Evolutionary conservation across 2,113 vertebrate species (phyloP).

Genomic region (Mus spicilegus): DNA sequence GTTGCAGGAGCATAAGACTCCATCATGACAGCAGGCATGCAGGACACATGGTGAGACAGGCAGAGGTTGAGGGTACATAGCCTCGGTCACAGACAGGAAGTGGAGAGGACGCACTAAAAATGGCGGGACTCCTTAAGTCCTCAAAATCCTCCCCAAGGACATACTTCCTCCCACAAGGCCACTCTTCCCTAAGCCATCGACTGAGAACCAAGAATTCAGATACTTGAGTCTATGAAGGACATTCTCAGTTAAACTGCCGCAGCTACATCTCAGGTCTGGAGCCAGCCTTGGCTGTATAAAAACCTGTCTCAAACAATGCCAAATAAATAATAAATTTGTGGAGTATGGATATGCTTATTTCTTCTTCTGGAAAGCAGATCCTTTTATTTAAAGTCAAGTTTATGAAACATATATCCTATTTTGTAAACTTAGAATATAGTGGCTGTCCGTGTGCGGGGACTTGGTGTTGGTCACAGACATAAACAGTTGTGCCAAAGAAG

Average conservation of each 20-base stretch:
- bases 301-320: not conserved
- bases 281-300: not conserved
- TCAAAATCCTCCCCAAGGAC: too few species aligned
- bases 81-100: not conserved
- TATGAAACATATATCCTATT: too few species aligned
- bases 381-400: too few species aligned
- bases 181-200: not conserved
- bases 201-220: not conserved
- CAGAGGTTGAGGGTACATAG: not conserved
- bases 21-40: not conserved
- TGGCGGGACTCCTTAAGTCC: too few species aligned
- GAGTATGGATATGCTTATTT: constrained; percentile 57
- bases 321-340: constrained; percentile 26
- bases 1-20: not conserved
- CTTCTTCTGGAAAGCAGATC: not conserved
- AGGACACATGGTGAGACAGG: not conserved
- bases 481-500: too few species aligned
- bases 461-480: too few species aligned
- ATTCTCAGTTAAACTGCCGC: not conserved
- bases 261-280: not conserved
- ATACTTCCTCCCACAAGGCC: too few species aligned
- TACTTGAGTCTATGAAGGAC: not conserved
- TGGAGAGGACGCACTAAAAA: too few species aligned
- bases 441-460: too few species aligned
- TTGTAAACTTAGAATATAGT: too few species aligned